Evolutionary conservation across 2,113 vertebrate genomes (phyloP).

Genomic region (Galeopterus variegatus): DNA sequence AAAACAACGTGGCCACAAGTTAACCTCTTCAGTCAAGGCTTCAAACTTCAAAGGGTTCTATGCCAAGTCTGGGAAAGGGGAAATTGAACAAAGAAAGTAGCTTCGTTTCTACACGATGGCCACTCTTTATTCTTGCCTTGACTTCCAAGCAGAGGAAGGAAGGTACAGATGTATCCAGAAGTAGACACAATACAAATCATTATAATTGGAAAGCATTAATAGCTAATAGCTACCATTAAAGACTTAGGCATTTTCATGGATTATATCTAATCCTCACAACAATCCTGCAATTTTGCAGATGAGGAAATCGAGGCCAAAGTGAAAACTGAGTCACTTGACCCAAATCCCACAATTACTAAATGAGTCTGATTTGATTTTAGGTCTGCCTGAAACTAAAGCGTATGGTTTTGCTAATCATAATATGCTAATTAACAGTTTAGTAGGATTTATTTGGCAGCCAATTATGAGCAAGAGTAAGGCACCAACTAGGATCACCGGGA

Average conservation of each 20-base stretch:
- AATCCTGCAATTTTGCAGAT: background rate
- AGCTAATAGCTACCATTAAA: background rate
- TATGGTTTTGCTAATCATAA: background rate
- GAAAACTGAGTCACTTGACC: background rate
- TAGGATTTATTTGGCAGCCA: background rate
- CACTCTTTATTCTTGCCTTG: background rate
- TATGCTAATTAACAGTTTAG: background rate
- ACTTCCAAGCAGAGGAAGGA: background rate
- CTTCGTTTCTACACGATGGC: background rate
- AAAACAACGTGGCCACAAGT: background rate
- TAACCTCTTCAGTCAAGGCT: background rate
- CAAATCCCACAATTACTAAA: background rate
- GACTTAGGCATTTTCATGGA: background rate
- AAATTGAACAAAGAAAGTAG: background rate
- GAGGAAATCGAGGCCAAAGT: background rate
- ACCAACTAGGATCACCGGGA: background rate
- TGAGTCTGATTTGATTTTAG: background rate
- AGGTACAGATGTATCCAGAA: background rate
- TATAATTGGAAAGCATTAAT: background rate
- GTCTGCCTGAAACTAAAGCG: background rate
- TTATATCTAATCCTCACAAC: background rate
- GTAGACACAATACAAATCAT: background rate
- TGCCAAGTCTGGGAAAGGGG: background rate
- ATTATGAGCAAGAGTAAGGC: background rate
- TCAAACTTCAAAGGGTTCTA: constrained; percentile 3